phyloP scores from a whole-genome alignment of 2,888 invertebrate genomes.

The Himalopsyche kuldschensis region DNA sequence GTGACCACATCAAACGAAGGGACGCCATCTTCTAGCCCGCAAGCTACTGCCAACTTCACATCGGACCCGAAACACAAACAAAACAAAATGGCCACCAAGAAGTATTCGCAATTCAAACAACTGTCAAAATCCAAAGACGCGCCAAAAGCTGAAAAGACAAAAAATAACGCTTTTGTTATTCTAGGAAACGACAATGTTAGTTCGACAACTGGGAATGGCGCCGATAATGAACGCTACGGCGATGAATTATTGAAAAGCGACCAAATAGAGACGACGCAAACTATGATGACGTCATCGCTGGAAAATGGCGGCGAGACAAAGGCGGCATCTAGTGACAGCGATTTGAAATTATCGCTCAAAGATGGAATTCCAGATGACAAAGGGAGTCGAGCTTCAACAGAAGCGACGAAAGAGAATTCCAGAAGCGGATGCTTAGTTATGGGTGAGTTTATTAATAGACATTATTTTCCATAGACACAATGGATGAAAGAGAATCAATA shows the following conservation, averaged over 20 bases:
- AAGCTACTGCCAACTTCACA: neutral
- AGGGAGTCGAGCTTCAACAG: constrained; percentile 23
- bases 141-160: neutral
- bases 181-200: constrained; percentile 33
- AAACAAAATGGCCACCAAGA: neutral
- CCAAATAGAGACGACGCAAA: neutral
- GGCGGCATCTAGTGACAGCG: constrained; percentile 6
- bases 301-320: constrained; percentile 11
- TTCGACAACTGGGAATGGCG: constrained; percentile 35
- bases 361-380: constrained; percentile 15
- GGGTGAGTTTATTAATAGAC: constrained; percentile 46
- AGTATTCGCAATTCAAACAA: neutral
- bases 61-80: constrained; percentile 3
- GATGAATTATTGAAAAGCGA: neutral
- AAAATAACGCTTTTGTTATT: neutral
- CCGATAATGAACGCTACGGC: neutral
- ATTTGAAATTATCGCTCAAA: neutral
- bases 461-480: no score
- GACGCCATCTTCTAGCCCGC: constrained; percentile 2
- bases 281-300: neutral
- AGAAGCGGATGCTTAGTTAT: constrained; percentile 51
- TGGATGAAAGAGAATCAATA: no score
- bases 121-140: neutral
- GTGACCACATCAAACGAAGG: constrained; percentile 16
- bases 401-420: constrained; percentile 40